Evolutionary conservation across 2,797 vertebrate genomes (phyloP).

Genomic region (Rhinoraja longicauda): DNA sequence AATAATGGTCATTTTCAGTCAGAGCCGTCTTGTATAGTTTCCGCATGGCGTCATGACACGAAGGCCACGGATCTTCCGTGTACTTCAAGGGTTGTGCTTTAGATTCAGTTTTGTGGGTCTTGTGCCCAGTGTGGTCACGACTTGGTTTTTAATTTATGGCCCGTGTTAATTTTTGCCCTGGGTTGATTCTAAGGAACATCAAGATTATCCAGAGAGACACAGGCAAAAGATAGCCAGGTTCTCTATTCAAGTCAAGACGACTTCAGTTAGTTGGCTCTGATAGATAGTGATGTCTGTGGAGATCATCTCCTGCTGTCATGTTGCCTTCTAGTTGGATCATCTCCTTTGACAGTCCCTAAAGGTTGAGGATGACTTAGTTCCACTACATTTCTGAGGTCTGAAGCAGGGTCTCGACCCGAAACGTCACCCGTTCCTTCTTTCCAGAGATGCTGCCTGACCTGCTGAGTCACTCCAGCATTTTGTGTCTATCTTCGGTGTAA

Average conservation of each 20-base stretch:
- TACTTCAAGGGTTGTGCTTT: background rate
- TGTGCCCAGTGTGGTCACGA: background rate
- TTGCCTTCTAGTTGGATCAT: background rate
- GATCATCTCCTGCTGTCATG: background rate
- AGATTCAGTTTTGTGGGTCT: background rate
- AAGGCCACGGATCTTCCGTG: background rate
- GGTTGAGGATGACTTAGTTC: too few species aligned
- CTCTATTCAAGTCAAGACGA: background rate
- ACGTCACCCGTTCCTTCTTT: too few species aligned
- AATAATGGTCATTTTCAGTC: background rate
- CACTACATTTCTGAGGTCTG: too few species aligned
- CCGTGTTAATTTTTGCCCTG: background rate
- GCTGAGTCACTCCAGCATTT: too few species aligned
- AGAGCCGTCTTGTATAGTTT: background rate
- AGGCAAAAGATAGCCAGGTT: background rate
- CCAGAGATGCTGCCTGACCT: too few species aligned
- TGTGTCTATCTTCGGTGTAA: too few species aligned
- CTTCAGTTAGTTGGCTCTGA: background rate
- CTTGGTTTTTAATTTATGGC: background rate
- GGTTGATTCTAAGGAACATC: background rate
- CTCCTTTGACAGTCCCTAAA: too few species aligned
- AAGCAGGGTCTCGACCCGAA: too few species aligned
- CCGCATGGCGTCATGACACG: background rate
- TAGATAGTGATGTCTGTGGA: background rate
- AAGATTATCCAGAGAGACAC: background rate